Percentiles rank a stretch among this genome's conserved stretches.
Conservation (phyloP, 2,888 invertebrate species). For the Adelognathus sp. region DNA sequence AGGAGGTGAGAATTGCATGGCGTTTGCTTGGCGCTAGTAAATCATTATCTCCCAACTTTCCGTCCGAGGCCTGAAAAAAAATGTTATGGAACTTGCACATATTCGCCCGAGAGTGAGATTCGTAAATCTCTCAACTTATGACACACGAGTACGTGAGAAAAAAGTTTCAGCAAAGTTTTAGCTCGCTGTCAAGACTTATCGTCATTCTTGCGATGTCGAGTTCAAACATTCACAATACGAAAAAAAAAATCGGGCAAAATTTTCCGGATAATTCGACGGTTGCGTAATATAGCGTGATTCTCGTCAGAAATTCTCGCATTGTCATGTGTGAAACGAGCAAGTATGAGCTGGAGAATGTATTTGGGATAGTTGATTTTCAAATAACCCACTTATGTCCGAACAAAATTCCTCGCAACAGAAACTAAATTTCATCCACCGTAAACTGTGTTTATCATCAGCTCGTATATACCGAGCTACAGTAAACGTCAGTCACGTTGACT, state of each 20-base stretch:
- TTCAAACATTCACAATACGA: no score
- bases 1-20: no score
- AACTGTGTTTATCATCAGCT: slow-evolving; percentile 8
- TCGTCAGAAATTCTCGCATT: not conserved
- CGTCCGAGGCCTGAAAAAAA: no score
- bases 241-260: slow-evolving; percentile 13
- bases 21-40: no score
- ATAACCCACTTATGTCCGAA: not conserved
- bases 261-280: slow-evolving; percentile 16
- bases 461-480: not conserved
- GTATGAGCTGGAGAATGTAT: not conserved
- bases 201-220: no score
- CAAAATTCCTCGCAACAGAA: not conserved
- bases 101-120: no score
- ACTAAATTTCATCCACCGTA: slow-evolving; percentile 28
- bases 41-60: no score
- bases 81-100: no score
- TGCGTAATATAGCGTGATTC: not conserved
- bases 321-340: not conserved
- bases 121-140: no score
- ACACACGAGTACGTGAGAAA: no score
- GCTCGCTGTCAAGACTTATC: not conserved
- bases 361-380: slow-evolving; percentile 9
- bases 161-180: no score
- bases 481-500: not conserved